phyloP scores from a whole-genome alignment of 2,797 vertebrate genomes.

The Protosalanx chinensis region DNA sequence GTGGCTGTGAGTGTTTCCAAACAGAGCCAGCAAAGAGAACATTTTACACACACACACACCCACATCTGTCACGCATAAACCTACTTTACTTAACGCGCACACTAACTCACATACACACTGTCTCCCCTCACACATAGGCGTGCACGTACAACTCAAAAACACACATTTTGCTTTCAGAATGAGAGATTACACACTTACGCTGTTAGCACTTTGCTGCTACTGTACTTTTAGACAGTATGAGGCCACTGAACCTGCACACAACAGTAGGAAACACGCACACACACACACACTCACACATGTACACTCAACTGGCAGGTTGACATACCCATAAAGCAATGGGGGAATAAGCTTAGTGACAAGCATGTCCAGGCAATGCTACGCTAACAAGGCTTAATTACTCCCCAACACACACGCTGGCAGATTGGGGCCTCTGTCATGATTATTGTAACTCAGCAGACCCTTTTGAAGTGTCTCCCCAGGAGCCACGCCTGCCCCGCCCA shows the following conservation, averaged over 20 bases:
- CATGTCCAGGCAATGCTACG: constrained; percentile 42
- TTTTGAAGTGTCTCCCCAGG: constrained; percentile 25
- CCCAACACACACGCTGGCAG: constrained; percentile 39
- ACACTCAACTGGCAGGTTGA: constrained; percentile 34
- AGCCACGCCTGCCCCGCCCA: constrained; percentile 5
- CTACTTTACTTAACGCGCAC: background rate
- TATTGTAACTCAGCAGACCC: constrained; percentile 48
- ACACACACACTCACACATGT: constrained; percentile 18
- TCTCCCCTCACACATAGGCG: background rate
- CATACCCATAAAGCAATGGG: constrained; percentile 32
- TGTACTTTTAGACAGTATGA: constrained; percentile 20
- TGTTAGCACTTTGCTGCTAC: background rate
- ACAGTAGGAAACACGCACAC: constrained; percentile 7
- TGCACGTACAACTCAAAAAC: background rate
- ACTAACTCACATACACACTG: background rate
- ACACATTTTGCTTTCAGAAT: background rate
- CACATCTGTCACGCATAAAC: no score
- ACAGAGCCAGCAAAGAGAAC: constrained; percentile 4
- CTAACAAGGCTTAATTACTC: constrained; percentile 59
- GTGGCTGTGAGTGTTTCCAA: constrained; percentile 22
- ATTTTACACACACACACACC: background rate
- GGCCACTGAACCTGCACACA: constrained; percentile 12
- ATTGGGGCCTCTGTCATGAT: constrained; percentile 46
- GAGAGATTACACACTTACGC: constrained; percentile 12
- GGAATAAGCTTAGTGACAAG: constrained; percentile 48